Base-by-base conservation (phyloP, 2,888 invertebrate genomes). In the Bibio marci region DNA sequence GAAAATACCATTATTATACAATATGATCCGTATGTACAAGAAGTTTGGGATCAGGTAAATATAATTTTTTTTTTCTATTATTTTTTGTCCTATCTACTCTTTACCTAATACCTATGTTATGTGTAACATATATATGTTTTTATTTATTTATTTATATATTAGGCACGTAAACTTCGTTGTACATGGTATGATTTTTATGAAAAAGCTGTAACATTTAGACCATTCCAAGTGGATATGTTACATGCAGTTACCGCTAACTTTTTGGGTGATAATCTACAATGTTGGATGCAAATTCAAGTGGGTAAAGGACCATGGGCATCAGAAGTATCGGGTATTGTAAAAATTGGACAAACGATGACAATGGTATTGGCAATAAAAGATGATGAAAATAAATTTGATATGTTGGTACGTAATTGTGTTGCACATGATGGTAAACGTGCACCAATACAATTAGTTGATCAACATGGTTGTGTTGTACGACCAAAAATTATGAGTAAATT, bases 251-350 rank as follows among this genome's bases (percentile, higher is more conserved):
- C 90, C 1, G 91, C 91, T 36, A 91, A 91, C 68, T 91, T 91
- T 73, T 72, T 91, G 50, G 91, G 91, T 22, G 91, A 91, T 63
- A 91, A 91, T 65, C 66, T 91, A 50, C 90, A 91, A 58, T 91
- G 91, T 64, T 91, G 91, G 91, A 91, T 91, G 91, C 91, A 91
- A 63, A 91, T 91, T 51, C 91, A 91, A 64, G 90, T 90, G 34
- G 91, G 91, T 40, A 91, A 91, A 58, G 91, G 91, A 47, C 91
- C 91, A 1, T 91, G 91, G 91, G 91, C 91, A n/a, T 87, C 87
- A 12, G 91, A 91, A 64, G 91, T 91, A 26, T 88, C 88, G 1
- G 91, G 91, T 39, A 88, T 91, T 52, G 91, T 91, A 10, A 91
- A 91, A 65, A 91, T 91, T 48, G 91, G 91, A 18, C 91, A 91